phyloP scores from a whole-genome alignment of 2,888 invertebrate species.

The Pheosia gnoma region DNA sequence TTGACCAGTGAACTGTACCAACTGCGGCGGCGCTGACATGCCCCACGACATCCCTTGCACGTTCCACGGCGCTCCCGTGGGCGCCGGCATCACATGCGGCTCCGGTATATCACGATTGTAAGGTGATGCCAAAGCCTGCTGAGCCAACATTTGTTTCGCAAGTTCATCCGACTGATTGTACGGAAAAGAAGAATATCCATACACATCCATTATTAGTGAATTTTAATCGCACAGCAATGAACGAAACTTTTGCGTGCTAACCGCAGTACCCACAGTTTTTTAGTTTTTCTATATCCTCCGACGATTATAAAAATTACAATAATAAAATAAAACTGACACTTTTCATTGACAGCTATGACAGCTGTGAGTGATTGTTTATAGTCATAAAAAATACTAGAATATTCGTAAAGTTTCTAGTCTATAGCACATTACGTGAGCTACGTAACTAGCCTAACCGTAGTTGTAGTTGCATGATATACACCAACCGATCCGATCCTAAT shows the following conservation, averaged over 20 bases:
- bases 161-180: constrained; percentile 70
- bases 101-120: constrained; percentile 51
- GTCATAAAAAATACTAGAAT: constrained; percentile 19
- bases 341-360: constrained; percentile 21
- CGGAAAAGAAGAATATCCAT: constrained; percentile 64
- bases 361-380: constrained; percentile 13
- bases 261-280: constrained; percentile 9
- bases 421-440: too few species aligned
- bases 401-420: constrained; percentile 33
- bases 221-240: constrained; percentile 11
- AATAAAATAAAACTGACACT: not conserved
- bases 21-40: constrained; percentile 65
- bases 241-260: constrained; percentile 8
- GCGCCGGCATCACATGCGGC: constrained; percentile 68
- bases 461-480: too few species aligned
- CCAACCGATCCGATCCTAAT: too few species aligned
- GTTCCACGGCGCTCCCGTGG: constrained; percentile 79
- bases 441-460: too few species aligned
- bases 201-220: constrained; percentile 64
- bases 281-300: constrained; percentile 4
- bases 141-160: constrained; percentile 70
- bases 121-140: constrained; percentile 61
- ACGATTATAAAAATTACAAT: constrained; percentile 29
- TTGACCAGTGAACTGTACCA: constrained; percentile 78
- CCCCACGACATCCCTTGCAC: constrained; percentile 83